Conservation (phyloP, 2,797 vertebrate species). For the Labeo calbasu region DNA sequence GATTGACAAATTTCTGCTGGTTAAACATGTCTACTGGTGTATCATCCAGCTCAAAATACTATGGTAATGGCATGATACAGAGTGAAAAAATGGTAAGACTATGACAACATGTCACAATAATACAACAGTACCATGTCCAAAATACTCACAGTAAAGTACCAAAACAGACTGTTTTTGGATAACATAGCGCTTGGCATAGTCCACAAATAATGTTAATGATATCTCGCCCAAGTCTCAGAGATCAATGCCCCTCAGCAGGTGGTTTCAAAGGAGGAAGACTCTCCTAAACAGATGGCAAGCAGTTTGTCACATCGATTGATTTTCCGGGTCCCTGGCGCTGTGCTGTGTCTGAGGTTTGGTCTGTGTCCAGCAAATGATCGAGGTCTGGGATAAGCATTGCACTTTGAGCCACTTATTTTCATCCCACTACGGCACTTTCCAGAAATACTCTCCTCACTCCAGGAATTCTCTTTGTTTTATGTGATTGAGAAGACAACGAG, state of each 20-base stretch:
- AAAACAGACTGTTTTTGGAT: not conserved
- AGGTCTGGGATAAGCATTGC: constrained; percentile 49
- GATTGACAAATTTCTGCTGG: no score
- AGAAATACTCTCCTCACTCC: constrained; percentile 19
- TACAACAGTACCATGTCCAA: not conserved
- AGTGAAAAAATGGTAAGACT: not conserved
- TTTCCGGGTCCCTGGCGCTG: constrained; percentile 46
- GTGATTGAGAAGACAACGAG: constrained; percentile 35
- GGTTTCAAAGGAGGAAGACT: constrained; percentile 46
- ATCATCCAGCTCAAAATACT: not conserved
- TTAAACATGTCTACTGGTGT: no score
- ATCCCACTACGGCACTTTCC: constrained; percentile 36
- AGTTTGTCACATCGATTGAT: constrained; percentile 66
- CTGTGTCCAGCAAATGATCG: constrained; percentile 56
- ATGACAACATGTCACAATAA: not conserved
- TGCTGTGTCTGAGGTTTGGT: constrained; percentile 53
- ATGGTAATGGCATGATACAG: not conserved
- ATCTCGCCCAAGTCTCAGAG: constrained; percentile 54
- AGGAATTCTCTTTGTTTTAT: constrained; percentile 44
- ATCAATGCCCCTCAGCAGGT: constrained; percentile 58
- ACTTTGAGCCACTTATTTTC: constrained; percentile 47
- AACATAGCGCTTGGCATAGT: constrained; percentile 39
- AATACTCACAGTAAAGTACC: constrained; percentile 8
- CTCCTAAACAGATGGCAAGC: constrained; percentile 61
- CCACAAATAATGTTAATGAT: constrained; percentile 55